Conservation (phyloP, 2,888 invertebrate species). For the Schizotus pectinicornis region DNA sequence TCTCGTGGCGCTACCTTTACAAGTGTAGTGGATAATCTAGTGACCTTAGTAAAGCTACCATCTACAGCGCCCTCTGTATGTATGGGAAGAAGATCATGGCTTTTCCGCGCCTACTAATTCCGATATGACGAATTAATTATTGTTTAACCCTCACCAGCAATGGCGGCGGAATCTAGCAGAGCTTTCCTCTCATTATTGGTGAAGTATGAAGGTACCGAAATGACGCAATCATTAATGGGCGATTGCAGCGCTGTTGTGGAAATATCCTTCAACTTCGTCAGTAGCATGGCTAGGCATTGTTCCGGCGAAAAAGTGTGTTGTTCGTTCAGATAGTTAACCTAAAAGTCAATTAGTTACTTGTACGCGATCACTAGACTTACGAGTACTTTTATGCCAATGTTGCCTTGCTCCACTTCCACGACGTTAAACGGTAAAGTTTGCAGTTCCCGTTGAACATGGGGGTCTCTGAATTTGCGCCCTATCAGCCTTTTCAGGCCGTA, state of each 20-base stretch:
- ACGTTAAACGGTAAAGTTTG: constrained; percentile 80
- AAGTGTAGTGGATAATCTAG: too few relatives aligned
- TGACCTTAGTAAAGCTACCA: too few relatives aligned
- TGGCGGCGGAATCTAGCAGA: constrained; percentile 87
- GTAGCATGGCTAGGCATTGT: constrained; percentile 95
- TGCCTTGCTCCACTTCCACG: constrained; percentile 77
- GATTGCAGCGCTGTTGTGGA: constrained; percentile 87
- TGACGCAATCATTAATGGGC: constrained; percentile 92
- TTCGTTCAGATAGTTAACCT: constrained; percentile 85
- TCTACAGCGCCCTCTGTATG: too few relatives aligned
- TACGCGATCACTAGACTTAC: background rate
- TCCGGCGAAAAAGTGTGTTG: constrained; percentile 87
- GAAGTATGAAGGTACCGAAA: constrained; percentile 92
- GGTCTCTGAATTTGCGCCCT: constrained; percentile 89
- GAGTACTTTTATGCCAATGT: constrained; percentile 84
- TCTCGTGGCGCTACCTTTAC: too few relatives aligned
- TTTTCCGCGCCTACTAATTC: too few relatives aligned
- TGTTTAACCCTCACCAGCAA: constrained; percentile 69
- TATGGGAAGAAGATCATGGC: too few relatives aligned
- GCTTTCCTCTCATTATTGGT: constrained; percentile 95
- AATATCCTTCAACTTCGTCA: constrained; percentile 94
- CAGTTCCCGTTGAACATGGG: constrained; percentile 83
- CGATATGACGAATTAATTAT: constrained; percentile 20
- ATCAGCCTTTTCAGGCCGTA: constrained; percentile 91
- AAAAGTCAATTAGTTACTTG: constrained; percentile 30